These are phyloP conservation scores for Triplophysa rosa DNA, from an alignment of 2,113 vertebrate species.

Conservation along the genomic window DNA sequence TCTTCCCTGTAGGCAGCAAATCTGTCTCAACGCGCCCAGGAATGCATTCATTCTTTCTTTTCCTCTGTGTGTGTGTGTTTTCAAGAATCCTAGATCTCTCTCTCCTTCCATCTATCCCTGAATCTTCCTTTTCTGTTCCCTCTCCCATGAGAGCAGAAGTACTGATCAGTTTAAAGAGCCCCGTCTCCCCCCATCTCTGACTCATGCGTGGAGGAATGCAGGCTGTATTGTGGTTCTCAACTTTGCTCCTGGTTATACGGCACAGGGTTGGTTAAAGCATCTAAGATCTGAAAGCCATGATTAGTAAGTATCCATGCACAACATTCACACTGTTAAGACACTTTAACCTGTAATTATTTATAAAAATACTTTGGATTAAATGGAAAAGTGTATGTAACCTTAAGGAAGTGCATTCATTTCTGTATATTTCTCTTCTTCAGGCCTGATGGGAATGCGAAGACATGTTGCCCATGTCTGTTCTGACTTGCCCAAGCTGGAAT, in stretches of 20 bases:
- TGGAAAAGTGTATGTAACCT: background rate
- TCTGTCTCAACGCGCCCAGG: slow-evolving; percentile 68
- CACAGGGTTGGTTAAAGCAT: background rate
- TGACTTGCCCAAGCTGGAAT: slow-evolving; percentile 72
- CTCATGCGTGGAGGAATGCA: slow-evolving; percentile 14
- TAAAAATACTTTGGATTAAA: background rate
- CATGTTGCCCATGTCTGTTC: slow-evolving; percentile 68
- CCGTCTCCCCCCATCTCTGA: background rate
- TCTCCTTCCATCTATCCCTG: background rate
- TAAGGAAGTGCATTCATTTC: slow-evolving; percentile 2
- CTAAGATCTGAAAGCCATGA: background rate
- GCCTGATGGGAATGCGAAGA: slow-evolving; percentile 54
- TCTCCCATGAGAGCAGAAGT: slow-evolving; percentile 5
- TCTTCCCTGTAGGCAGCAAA: slow-evolving; percentile 61
- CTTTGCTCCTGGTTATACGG: slow-evolving; percentile 7
- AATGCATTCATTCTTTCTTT: slow-evolving; percentile 58
- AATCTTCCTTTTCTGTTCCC: slow-evolving; percentile 9
- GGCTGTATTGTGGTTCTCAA: slow-evolving; percentile 17
- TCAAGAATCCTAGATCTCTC: background rate
- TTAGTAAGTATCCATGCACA: background rate
- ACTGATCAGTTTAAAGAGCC: slow-evolving; percentile 14
- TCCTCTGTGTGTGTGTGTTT: slow-evolving; percentile 6
- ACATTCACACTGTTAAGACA: background rate
- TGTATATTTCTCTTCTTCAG: slow-evolving; percentile 9
- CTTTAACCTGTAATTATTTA: slow-evolving; percentile 3